These are phyloP conservation scores for Vimba vimba DNA, from an alignment of 2,113 vertebrate genomes.

Conservation along the genomic window DNA sequence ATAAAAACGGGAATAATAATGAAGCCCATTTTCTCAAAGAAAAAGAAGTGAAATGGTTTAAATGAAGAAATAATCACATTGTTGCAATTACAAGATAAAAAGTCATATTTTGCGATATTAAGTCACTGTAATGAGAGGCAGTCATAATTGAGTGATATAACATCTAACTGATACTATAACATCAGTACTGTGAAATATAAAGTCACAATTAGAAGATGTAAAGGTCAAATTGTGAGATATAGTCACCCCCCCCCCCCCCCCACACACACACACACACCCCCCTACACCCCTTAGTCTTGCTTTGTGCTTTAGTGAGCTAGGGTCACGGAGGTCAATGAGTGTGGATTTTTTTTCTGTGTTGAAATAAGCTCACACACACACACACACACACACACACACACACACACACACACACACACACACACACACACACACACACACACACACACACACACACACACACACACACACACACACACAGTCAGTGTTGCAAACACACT, in stretches of 20 bases:
- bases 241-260: background rate
- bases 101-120: too few relatives aligned
- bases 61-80: background rate
- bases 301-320: constrained; percentile 17
- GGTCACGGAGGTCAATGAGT: background rate
- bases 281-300: background rate
- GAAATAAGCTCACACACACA: background rate
- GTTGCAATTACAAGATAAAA: too few relatives aligned
- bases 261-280: too few relatives aligned
- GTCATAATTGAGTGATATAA: background rate
- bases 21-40: too few relatives aligned
- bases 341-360: background rate
- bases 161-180: background rate
- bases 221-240: background rate
- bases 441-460: too few relatives aligned
- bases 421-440: background rate
- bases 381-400: too few relatives aligned
- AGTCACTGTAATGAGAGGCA: background rate
- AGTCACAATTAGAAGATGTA: background rate
- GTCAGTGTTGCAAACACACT: constrained; percentile 44
- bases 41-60: background rate
- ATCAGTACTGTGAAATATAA: background rate
- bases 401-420: background rate
- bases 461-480: background rate
- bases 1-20: background rate